Conservation (phyloP, 2,888 invertebrate genomes). For the Troides helena region DNA sequence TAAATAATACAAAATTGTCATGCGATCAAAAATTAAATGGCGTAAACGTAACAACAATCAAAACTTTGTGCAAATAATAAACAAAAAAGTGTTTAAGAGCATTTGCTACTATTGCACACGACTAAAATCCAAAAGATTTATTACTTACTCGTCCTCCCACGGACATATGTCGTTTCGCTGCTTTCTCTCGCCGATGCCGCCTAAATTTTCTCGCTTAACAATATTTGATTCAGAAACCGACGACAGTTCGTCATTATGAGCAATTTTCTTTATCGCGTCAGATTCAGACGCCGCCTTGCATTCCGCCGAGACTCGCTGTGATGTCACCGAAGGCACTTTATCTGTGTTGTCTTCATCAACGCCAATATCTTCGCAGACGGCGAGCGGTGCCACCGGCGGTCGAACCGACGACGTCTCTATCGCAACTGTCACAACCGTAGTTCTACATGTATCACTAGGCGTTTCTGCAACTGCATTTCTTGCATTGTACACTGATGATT, state of each 20-base stretch:
- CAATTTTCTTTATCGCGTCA: constrained; percentile 62
- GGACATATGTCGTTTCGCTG: constrained; percentile 93
- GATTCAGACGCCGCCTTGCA: constrained; percentile 58
- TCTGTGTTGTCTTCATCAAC: constrained; percentile 83
- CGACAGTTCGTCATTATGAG: constrained; percentile 68
- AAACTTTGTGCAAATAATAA: constrained; percentile 15
- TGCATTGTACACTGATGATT: constrained; percentile 59
- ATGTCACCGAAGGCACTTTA: constrained; percentile 73
- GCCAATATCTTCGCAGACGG: constrained; percentile 85
- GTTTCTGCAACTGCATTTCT: constrained; percentile 37
- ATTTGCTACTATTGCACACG: constrained; percentile 5
- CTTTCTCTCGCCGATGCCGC: constrained; percentile 61
- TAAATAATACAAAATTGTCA: constrained; percentile 17
- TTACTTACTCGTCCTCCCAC: constrained; percentile 97
- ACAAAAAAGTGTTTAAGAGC: neutral
- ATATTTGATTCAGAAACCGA: constrained; percentile 69
- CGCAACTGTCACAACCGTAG: constrained; percentile 12
- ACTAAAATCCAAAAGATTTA: constrained; percentile 35
- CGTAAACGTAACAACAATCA: neutral
- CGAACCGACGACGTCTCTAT: constrained; percentile 37
- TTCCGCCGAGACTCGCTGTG: constrained; percentile 51
- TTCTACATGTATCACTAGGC: constrained; percentile 64
- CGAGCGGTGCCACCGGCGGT: constrained; percentile 82
- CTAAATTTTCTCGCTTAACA: constrained; percentile 69
- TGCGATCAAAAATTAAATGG: constrained; percentile 7